Base-by-base conservation (phyloP, 2,888 invertebrate species). In the Kuschelorhynchus macadamiae region DNA sequence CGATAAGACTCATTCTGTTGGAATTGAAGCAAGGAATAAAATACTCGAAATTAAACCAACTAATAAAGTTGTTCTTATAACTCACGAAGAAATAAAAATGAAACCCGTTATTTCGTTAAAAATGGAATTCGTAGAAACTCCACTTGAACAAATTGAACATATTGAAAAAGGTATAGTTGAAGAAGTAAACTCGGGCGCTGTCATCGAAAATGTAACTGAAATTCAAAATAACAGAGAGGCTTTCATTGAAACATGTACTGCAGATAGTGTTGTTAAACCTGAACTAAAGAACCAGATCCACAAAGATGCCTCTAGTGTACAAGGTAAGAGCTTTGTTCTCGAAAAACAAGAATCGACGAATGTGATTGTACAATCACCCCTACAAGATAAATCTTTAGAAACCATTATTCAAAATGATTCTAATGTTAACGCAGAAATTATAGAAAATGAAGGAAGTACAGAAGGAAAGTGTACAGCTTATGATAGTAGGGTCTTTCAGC, bases 11-110 rank as follows among this genome's bases (percentile, higher is more conserved):
- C 25, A 57, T 14, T 32, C 30, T 8, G 30, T 63, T 57, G 39
- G 49, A 20, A 16, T 39, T n/a, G 59, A 68, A 14, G 32, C 57
- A 46, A 44, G 49, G 14, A 14, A 41, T 41, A 44, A 25, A 2
- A 11, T 44, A 44, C 5, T 66, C 36, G 57, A 68, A 46, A 36
- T 59, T n/a, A 67, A 33, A 17, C 67, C 60, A 12, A 68, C 60
- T 12, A 82, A 83, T 72, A 87, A 86, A 78, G 87, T 91, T 74
- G 88, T 90, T 63, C 82, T 92, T 42, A 91, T 92, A 71, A 91
- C 91, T 3, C 91, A 92, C 67, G 91, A 92, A 82, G 90, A 91
- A 82, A 87, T 89, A 73, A 87, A 88, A 82, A 83, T 89, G 77
- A 88, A 88, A 67, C 91, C 91, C 9, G 87, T 90, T 44, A 85